Evolutionary conservation across 2,888 invertebrate genomes (phyloP).

Genomic region (Lasioglossum pauxillum): DNA sequence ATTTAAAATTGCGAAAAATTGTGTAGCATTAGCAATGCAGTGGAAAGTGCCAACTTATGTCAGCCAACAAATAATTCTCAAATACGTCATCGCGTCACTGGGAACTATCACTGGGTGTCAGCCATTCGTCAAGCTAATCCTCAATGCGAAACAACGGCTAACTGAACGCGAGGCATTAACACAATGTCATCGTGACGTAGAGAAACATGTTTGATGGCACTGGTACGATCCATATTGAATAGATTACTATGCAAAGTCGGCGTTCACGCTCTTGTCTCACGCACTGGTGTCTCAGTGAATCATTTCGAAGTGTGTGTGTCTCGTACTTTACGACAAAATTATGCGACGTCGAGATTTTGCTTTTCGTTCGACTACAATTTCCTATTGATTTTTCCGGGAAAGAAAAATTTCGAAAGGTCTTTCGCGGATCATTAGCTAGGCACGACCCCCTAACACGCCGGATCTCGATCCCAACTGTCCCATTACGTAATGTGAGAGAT

Average conservation of each 20-base stretch:
- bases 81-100: neutral
- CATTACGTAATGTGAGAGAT: neutral
- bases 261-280: neutral
- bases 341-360: neutral
- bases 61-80: neutral
- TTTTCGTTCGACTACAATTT: no score
- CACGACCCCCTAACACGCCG: neutral
- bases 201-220: neutral
- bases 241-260: neutral
- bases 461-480: neutral
- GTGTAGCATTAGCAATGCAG: neutral
- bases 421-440: neutral
- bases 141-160: neutral
- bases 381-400: no score
- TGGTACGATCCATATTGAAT: neutral
- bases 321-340: neutral
- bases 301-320: neutral
- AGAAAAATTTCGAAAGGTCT: neutral
- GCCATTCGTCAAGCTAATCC: neutral
- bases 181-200: slow-evolving; percentile 29
- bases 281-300: neutral
- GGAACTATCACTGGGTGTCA: neutral
- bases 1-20: neutral
- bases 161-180: neutral
- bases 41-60: neutral